phyloP scores from a whole-genome alignment of 1,140 invertebrate species.

The Drosophila tristis region DNA sequence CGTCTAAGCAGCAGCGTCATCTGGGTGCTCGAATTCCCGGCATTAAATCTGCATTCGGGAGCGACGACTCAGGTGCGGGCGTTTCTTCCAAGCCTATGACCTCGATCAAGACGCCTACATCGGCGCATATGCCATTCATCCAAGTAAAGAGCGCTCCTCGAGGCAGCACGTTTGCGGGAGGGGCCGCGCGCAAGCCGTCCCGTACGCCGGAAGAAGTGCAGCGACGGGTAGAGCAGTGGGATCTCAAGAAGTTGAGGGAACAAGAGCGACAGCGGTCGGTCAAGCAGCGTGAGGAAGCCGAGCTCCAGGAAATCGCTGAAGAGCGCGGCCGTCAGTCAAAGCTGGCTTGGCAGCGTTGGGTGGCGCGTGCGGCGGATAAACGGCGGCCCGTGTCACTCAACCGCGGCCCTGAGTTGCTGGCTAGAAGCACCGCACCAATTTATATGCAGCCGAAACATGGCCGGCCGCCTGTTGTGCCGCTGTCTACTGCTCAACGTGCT shows the following conservation, averaged over 20 bases:
- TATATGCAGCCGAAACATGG: background rate
- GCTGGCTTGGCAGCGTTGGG: conserved; percentile 44
- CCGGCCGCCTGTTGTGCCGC: conserved; percentile 4
- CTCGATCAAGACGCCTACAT: too few species aligned
- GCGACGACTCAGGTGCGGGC: too few species aligned
- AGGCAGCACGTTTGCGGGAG: too few species aligned
- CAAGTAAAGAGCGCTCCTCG: background rate
- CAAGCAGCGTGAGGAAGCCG: background rate
- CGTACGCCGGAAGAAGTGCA: conserved; percentile 21
- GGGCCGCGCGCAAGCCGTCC: too few species aligned
- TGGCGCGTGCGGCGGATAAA: background rate
- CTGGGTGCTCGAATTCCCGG: too few species aligned
- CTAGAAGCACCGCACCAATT: background rate
- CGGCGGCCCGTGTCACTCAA: background rate
- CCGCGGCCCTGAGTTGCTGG: too few species aligned
- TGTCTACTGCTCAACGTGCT: conserved; percentile 33
- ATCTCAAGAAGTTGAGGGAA: background rate
- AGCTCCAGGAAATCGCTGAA: conserved; percentile 1
- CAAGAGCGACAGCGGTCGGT: background rate
- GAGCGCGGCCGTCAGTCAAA: conserved; percentile 16
- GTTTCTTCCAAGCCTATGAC: too few species aligned
- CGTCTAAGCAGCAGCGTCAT: conserved; percentile 16
- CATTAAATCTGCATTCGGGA: too few species aligned
- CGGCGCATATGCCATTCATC: background rate
- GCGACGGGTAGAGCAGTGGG: background rate